Conservation (phyloP, 2,797 vertebrate species). For the Sebastes oblongus region DNA sequence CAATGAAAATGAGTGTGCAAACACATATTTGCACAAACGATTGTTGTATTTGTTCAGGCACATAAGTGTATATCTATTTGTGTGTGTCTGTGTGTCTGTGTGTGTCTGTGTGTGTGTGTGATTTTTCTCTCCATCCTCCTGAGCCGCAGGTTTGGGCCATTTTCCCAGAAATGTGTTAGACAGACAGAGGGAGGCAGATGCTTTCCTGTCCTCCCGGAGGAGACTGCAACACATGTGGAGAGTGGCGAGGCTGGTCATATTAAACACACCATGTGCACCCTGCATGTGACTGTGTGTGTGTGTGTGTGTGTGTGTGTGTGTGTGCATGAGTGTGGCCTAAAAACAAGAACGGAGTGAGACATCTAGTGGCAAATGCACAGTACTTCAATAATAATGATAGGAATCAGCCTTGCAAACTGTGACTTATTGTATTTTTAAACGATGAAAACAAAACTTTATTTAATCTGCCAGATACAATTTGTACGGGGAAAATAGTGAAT, state of each 20-base stretch:
- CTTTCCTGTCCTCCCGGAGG: slow-evolving; percentile 80
- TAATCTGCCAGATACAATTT: slow-evolving; percentile 23
- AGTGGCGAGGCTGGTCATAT: slow-evolving; percentile 79
- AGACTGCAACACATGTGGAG: slow-evolving; percentile 74
- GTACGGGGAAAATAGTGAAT: background rate
- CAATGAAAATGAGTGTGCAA: slow-evolving; percentile 17
- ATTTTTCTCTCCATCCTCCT: slow-evolving; percentile 22
- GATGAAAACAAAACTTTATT: slow-evolving; percentile 28
- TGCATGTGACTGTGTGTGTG: slow-evolving; percentile 66
- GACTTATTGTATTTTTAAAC: slow-evolving; percentile 20
- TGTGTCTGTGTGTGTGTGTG: background rate
- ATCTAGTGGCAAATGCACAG: slow-evolving; percentile 61
- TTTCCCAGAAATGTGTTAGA: slow-evolving; percentile 74
- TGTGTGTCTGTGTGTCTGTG: background rate
- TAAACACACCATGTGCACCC: slow-evolving; percentile 82
- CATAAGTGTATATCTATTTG: slow-evolving; percentile 3
- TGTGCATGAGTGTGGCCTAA: slow-evolving; percentile 20
- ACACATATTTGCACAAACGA: slow-evolving; percentile 34
- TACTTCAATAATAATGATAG: slow-evolving; percentile 44
- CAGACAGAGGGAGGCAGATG: slow-evolving; percentile 78
- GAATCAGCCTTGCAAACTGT: slow-evolving; percentile 10
- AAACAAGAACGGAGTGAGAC: slow-evolving; percentile 61
- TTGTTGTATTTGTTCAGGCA: slow-evolving; percentile 24
- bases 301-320: slow-evolving; percentile 14
- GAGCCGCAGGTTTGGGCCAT: slow-evolving; percentile 67